Conservation (phyloP, 2,888 invertebrate genomes). For the Myathropa florea region DNA sequence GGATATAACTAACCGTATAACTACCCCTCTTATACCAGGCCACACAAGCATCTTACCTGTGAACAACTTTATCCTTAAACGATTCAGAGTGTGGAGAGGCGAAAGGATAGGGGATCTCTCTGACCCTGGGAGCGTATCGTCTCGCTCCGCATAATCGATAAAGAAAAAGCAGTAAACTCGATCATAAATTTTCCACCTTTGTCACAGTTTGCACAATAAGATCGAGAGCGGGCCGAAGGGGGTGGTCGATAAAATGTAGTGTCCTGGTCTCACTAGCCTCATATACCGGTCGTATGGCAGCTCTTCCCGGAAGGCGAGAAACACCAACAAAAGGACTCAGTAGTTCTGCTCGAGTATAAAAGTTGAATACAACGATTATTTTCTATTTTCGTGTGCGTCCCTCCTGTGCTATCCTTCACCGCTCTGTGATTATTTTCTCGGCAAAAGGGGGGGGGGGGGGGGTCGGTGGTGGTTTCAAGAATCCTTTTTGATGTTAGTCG, state of each 20-base stretch:
- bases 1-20: not conserved
- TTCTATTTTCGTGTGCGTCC: constrained; percentile 37
- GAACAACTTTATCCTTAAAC: constrained; percentile 61
- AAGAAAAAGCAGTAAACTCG: constrained; percentile 52
- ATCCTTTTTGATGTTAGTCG: not conserved
- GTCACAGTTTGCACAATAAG: constrained; percentile 60
- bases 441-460: too few species aligned
- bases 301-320: constrained; percentile 13
- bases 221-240: not conserved
- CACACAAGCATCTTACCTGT: constrained; percentile 36
- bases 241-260: not conserved
- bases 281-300: too few species aligned
- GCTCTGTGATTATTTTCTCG: too few species aligned
- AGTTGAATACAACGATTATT: constrained; percentile 50
- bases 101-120: not conserved
- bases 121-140: constrained; percentile 13
- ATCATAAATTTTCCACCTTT: constrained; percentile 62
- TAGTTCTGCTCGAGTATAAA: constrained; percentile 18
- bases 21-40: not conserved
- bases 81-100: constrained; percentile 6
- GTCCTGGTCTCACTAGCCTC: constrained; percentile 20
- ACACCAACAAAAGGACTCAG: not conserved
- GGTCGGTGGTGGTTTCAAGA: constrained; percentile 9
- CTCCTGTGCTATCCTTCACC: constrained; percentile 36
- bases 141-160: constrained; percentile 45